A percentile compares a stretch with the other conserved stretches of the same genome.
Conservation (phyloP, 2,797 vertebrate species). For the Alectoris magna region DNA sequence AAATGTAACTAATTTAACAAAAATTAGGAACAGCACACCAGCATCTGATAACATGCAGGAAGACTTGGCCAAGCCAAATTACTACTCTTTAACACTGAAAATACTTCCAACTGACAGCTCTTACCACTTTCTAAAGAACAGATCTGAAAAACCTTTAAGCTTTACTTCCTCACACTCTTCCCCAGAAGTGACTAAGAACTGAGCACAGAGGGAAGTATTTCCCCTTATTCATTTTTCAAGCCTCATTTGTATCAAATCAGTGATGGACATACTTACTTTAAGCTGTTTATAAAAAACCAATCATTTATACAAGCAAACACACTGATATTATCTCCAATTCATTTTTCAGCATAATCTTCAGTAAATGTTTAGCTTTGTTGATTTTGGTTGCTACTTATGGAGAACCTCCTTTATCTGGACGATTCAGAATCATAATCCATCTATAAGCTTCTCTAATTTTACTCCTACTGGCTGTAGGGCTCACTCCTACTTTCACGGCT, state of each 20-base stretch:
- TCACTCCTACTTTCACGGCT: too few relatives aligned
- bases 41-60: not conserved
- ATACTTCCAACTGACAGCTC: not conserved
- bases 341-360: constrained; percentile 91
- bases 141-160: not conserved
- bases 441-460: too few relatives aligned
- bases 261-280: constrained; percentile 25
- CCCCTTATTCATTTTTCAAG: not conserved
- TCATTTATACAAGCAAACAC: not conserved
- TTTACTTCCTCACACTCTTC: accelerated
- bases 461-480: too few relatives aligned
- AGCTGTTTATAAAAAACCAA: constrained; percentile 44
- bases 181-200: not conserved
- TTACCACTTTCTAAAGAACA: not conserved
- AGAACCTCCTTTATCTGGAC: constrained; percentile 86
- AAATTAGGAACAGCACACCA: not conserved
- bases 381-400: constrained; percentile 95
- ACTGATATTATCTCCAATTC: constrained; percentile 26
- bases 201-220: not conserved
- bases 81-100: not conserved
- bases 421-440: too few relatives aligned
- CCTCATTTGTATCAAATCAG: constrained; percentile 15
- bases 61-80: not conserved
- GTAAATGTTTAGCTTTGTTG: constrained; percentile 95
- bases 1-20: not conserved